Evolutionary conservation across 2,113 vertebrate genomes (phyloP).

Genomic region (Ciconia maguari): DNA sequence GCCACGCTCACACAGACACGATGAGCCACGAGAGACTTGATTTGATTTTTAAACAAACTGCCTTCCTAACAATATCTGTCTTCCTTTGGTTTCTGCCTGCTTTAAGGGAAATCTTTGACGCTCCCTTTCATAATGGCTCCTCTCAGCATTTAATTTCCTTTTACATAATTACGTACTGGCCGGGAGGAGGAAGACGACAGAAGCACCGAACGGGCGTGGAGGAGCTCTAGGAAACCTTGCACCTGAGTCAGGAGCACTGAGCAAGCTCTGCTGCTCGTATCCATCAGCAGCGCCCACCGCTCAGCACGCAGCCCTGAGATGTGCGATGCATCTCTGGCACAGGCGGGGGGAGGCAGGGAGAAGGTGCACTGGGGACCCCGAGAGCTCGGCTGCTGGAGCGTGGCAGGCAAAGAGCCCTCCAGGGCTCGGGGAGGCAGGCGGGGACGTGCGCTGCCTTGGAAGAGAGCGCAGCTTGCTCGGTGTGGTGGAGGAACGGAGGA

Average conservation of each 20-base stretch:
- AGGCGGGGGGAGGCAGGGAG: neutral
- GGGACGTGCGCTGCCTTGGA: constrained; percentile 41
- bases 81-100: neutral
- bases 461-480: neutral
- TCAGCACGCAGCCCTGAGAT: neutral
- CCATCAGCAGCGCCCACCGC: neutral
- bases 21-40: neutral
- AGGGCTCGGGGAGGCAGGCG: neutral
- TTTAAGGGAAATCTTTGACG: neutral
- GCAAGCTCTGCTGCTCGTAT: neutral
- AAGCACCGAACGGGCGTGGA: rapidly evolving
- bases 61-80: neutral
- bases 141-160: constrained; percentile 6
- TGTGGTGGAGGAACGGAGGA: neutral
- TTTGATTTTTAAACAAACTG: constrained; percentile 10
- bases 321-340: neutral
- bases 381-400: constrained; percentile 5
- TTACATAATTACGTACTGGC: neutral
- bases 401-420: constrained; percentile 27
- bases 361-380: neutral
- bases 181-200: neutral
- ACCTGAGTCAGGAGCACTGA: neutral
- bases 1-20: neutral
- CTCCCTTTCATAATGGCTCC: neutral
- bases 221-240: constrained; percentile 6